Base-by-base conservation (phyloP, 2,113 vertebrate genomes). In the Monopterus albus region DNA sequence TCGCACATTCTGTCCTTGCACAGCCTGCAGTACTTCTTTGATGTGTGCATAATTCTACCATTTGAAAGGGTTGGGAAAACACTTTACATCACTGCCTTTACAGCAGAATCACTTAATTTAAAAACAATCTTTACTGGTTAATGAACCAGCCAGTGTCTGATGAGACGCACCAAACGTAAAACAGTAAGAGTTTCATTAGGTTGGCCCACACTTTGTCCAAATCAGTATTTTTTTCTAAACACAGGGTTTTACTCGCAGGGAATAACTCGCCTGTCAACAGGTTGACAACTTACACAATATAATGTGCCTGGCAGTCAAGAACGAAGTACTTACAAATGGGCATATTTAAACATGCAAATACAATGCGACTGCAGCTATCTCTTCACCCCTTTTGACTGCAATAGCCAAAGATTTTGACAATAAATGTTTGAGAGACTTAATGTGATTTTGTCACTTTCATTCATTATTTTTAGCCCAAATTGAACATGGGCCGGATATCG, bases 341-440 rank as follows among this genome's bases (percentile, higher is more conserved):
- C 13, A 58, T 80, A 81, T 88, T 84, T 76, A 81, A 84, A 65
- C 60, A 51, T 86, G 86, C 87, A 85, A 75, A 87, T 85, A 83
- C 15, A 49, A 28, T 69, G 36, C 70, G 55, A 84, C 35, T 75
- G 39, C 60, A 61, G 52, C 38, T 68, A 85, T 73, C 66, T 71
- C 67, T 56, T 21, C 51, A 70, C 35, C 38, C 10, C 63, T 73
- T 76, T 45, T 81, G 50, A 84, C 65, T 83, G 77, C 71, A 81
- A 75, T 81, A 79, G 59, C 43, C 72, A 78, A 64, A 25, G 28
- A 60, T 86, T 74, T 79, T 60, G 20, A 76, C 56, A 91, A 91
- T 91, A 91, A 89, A 90, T 77, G 50, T 87, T 84, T 88, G 36
- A 79, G 56, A 89, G 67, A 75, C 55, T 15, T 63, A 6, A n/a